Conservation (phyloP, 2,888 invertebrate genomes). For the Autographa pulchrina region DNA sequence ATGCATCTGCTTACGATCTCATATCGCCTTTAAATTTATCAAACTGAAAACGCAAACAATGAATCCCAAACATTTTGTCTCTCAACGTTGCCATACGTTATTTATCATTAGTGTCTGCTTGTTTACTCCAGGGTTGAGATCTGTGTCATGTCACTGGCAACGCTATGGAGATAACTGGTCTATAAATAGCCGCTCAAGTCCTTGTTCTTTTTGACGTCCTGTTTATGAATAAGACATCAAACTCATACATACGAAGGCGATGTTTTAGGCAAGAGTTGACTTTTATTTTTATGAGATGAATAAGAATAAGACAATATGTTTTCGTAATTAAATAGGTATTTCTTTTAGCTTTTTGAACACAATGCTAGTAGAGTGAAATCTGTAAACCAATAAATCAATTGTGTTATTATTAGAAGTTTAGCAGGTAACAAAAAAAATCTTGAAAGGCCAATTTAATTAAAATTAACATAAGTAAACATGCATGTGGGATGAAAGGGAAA, state of each 20-base stretch:
- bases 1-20: neutral
- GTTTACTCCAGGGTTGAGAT: slow-evolving; percentile 72
- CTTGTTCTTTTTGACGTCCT: slow-evolving; percentile 12
- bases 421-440: too few species aligned
- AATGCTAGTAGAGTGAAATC: too few species aligned
- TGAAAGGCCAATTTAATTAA: too few species aligned
- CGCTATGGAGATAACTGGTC: slow-evolving; percentile 65
- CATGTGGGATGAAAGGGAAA: too few species aligned
- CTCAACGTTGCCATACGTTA: slow-evolving; percentile 44
- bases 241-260: neutral
- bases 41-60: slow-evolving; percentile 33
- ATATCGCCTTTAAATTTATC: slow-evolving; percentile 16
- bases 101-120: slow-evolving; percentile 74
- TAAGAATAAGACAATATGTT: neutral
- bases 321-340: neutral
- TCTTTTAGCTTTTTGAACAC: too few species aligned
- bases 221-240: slow-evolving; percentile 4
- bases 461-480: too few species aligned
- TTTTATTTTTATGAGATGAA: neutral
- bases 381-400: too few species aligned
- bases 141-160: slow-evolving; percentile 73
- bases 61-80: slow-evolving; percentile 41
- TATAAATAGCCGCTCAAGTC: slow-evolving; percentile 48
- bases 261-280: neutral
- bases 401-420: too few species aligned